Evolutionary conservation across 2,888 invertebrate genomes (phyloP).

Genomic region (Fabriciana adippe): DNA sequence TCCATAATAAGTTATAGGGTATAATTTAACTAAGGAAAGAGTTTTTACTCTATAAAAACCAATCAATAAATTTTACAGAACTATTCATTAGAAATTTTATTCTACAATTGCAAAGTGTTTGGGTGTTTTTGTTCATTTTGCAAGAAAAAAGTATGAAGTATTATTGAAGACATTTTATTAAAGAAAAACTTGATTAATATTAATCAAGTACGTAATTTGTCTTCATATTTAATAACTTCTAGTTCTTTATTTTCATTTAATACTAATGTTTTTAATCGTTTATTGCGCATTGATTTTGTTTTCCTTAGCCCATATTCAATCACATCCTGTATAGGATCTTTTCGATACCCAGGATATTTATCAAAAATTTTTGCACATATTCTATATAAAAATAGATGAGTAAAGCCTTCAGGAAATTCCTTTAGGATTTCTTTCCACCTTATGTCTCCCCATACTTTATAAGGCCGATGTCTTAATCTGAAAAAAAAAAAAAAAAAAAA

Average conservation of each 20-base stretch:
- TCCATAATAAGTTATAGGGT: no score
- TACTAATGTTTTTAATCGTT: constrained; percentile 55
- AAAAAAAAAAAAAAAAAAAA: constrained; percentile 47
- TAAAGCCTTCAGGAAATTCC: constrained; percentile 64
- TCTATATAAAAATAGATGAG: constrained; percentile 56
- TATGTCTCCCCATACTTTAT: constrained; percentile 67
- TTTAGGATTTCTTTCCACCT: constrained; percentile 62
- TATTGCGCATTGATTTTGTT: constrained; percentile 44
- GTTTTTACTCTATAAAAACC: no score
- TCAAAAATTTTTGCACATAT: constrained; percentile 42
- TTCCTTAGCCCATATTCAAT: constrained; percentile 48
- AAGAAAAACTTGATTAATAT: background rate
- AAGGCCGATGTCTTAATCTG: constrained; percentile 55
- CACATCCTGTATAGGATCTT: constrained; percentile 51
- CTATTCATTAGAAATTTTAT: no score
- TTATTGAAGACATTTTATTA: no score
- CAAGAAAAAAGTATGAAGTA: no score
- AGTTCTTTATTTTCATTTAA: constrained; percentile 54
- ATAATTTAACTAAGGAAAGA: no score
- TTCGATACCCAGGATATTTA: constrained; percentile 46
- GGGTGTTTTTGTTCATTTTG: no score
- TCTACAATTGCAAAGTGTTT: no score
- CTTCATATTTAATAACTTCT: constrained; percentile 45
- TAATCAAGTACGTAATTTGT: constrained; percentile 18
- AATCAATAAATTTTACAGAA: no score